Percentiles rank a stretch among this genome's conserved stretches.
Conservation (phyloP, 2,888 invertebrate species). For the Hyppa rectilinea region DNA sequence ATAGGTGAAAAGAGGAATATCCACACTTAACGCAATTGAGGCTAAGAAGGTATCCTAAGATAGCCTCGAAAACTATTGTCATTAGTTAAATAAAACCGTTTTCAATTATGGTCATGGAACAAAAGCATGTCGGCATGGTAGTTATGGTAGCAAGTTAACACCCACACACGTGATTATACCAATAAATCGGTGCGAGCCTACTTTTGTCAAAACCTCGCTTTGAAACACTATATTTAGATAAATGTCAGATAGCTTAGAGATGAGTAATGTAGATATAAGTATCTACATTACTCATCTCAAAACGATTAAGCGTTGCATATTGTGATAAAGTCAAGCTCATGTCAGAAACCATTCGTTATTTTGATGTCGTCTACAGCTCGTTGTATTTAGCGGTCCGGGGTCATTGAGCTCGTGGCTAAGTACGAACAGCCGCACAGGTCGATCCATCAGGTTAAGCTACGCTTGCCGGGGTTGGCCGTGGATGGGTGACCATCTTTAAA, state of each 20-base stretch:
- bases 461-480: no score
- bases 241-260: constrained; percentile 37
- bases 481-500: no score
- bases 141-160: constrained; percentile 41
- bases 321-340: constrained; percentile 28
- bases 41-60: constrained; percentile 17
- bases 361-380: constrained; percentile 21
- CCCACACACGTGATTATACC: constrained; percentile 48
- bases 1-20: constrained; percentile 31
- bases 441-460: no score
- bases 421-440: no score
- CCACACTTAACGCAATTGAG: constrained; percentile 21
- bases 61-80: constrained; percentile 20
- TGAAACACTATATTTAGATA: constrained; percentile 45
- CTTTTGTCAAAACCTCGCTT: constrained; percentile 46
- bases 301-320: constrained; percentile 30
- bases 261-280: constrained; percentile 52
- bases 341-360: constrained; percentile 28
- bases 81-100: constrained; percentile 36
- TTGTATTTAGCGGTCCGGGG: constrained; percentile 29
- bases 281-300: no score
- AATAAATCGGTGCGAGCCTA: constrained; percentile 51
- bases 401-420: no score
- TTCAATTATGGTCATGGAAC: constrained; percentile 38
- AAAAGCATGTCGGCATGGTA: constrained; percentile 42